These are phyloP conservation scores for Paraplagusia blochii DNA, from an alignment of 2,113 vertebrate genomes.

Conservation along the genomic window DNA sequence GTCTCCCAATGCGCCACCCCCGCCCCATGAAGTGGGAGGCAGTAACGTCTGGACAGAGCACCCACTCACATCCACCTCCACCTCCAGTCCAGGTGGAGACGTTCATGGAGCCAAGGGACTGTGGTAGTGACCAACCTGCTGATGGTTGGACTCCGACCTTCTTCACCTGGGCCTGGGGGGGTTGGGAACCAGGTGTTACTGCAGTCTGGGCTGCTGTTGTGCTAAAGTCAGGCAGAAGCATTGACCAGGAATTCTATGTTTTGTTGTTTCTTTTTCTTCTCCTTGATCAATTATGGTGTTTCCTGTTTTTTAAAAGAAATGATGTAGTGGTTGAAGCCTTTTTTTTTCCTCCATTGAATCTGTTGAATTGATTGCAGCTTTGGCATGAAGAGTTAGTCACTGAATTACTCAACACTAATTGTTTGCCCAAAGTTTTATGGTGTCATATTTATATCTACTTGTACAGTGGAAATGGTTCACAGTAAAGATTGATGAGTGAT, in stretches of 20 bases:
- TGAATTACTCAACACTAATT: constrained; percentile 65
- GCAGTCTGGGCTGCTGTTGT: constrained; percentile 48
- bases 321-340: constrained; percentile 19
- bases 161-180: too few species aligned
- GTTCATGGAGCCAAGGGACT: constrained; percentile 7
- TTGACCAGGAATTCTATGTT: constrained; percentile 17
- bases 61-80: constrained; percentile 6
- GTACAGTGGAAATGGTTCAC: constrained; percentile 64
- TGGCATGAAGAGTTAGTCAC: constrained; percentile 47
- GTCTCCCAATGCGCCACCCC: constrained; percentile 37
- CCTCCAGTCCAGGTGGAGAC: not conserved
- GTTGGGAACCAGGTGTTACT: constrained; percentile 41
- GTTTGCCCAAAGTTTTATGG: constrained; percentile 65
- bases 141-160: not conserved
- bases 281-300: constrained; percentile 12
- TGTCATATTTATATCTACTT: constrained; percentile 78
- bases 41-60: constrained; percentile 45
- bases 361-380: constrained; percentile 37
- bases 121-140: constrained; percentile 5
- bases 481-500: constrained; percentile 58
- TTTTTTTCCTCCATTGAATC: constrained; percentile 23
- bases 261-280: not conserved
- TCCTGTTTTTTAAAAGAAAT: not conserved
- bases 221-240: constrained; percentile 23
- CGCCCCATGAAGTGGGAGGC: constrained; percentile 47